Evolutionary conservation across 2,113 vertebrate species (phyloP).

Genomic region (Sebastes schlegelii): DNA sequence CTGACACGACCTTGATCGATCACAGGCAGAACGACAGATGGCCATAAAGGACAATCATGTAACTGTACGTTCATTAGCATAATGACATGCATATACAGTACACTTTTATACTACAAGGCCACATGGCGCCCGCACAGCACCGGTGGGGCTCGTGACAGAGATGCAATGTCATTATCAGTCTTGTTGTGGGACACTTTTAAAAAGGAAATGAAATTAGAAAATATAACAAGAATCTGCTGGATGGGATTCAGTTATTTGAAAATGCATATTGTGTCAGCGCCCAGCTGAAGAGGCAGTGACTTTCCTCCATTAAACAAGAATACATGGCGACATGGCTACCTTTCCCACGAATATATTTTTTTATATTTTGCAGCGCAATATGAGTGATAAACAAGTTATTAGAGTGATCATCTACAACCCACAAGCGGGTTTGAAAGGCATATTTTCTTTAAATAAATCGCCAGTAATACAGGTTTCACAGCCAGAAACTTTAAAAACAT

Average conservation of each 20-base stretch:
- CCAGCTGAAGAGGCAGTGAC: background rate
- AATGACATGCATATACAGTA: conserved; percentile 64
- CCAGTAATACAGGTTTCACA: background rate
- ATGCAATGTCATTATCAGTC: conserved; percentile 47
- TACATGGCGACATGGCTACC: background rate
- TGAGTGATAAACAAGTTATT: background rate
- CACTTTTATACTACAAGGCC: conserved; percentile 46
- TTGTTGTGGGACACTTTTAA: conserved; percentile 27
- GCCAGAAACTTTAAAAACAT: background rate
- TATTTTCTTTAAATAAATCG: background rate
- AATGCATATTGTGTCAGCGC: background rate
- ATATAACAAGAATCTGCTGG: background rate
- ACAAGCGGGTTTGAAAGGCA: too few relatives aligned
- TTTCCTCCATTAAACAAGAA: background rate
- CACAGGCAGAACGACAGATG: conserved; percentile 77
- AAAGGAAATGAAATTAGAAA: conserved; percentile 12
- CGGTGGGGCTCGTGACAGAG: conserved; percentile 49
- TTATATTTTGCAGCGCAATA: background rate
- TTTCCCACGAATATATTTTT: background rate
- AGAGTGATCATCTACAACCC: background rate
- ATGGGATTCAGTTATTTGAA: background rate
- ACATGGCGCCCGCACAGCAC: conserved; percentile 36
- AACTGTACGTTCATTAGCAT: conserved; percentile 80
- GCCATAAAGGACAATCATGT: conserved; percentile 82
- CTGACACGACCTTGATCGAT: conserved; percentile 81